Evolutionary conservation across 2,888 invertebrate species (phyloP).

Genomic region (Orchesellides sinensis): DNA sequence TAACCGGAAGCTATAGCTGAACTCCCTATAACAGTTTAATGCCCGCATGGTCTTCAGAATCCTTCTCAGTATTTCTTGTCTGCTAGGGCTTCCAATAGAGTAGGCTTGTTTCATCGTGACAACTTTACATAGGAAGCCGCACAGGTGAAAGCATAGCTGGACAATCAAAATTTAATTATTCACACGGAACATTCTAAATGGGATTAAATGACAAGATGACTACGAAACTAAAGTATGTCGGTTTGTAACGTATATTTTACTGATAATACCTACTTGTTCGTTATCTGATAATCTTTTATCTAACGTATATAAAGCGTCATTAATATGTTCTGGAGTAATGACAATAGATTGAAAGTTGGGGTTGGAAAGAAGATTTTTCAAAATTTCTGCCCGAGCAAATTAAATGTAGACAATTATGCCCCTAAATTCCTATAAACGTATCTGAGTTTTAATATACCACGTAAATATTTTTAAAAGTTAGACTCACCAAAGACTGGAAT

Average conservation of each 20-base stretch:
- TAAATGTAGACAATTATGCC: neutral
- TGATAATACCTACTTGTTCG: neutral
- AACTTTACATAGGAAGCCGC: conserved; percentile 20
- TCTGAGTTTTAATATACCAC: too few relatives aligned
- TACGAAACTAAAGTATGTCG: too few relatives aligned
- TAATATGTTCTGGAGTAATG: neutral
- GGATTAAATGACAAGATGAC: too few relatives aligned
- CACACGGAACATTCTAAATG: too few relatives aligned
- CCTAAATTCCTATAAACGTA: too few relatives aligned
- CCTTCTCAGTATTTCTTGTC: neutral
- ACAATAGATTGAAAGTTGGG: neutral
- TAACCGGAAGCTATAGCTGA: neutral
- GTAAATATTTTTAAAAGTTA: too few relatives aligned
- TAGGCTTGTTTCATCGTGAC: neutral
- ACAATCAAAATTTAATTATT: too few relatives aligned
- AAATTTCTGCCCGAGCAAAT: too few relatives aligned
- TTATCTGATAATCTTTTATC: neutral
- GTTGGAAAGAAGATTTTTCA: conserved; percentile 9
- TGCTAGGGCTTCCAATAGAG: neutral
- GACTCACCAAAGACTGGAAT: conserved; percentile 26
- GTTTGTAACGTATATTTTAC: too few relatives aligned
- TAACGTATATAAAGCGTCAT: neutral
- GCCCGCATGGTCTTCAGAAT: neutral
- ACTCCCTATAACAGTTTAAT: neutral
- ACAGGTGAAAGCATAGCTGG: conserved; percentile 9